Evolutionary conservation across 1,140 invertebrate genomes (phyloP).

Genomic region (Lerema accius): DNA sequence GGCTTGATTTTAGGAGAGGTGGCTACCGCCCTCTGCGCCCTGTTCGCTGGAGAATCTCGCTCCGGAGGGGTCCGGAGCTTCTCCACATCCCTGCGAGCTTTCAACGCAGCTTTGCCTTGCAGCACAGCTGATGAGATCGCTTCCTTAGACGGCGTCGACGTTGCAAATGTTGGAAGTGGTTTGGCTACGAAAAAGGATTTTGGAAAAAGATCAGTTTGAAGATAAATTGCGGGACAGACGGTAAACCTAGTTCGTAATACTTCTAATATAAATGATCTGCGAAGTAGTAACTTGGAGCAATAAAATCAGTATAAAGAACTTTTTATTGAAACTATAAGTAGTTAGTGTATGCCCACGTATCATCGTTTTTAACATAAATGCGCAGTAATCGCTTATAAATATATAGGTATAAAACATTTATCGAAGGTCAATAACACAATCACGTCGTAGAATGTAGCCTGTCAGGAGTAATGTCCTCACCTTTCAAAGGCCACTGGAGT

Average conservation of each 20-base stretch:
- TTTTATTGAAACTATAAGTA: neutral
- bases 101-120: conserved; percentile 84
- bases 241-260: too few relatives aligned
- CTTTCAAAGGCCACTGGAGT: conserved; percentile 67
- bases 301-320: neutral
- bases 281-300: neutral
- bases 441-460: too few relatives aligned
- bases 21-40: conserved; percentile 87
- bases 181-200: conserved; percentile 33
- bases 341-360: too few relatives aligned
- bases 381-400: too few relatives aligned
- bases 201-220: too few relatives aligned
- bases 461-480: conserved; percentile 49
- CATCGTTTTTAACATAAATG: too few relatives aligned
- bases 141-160: conserved; percentile 50
- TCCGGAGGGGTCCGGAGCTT: conserved; percentile 72
- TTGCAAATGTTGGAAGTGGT: conserved; percentile 46
- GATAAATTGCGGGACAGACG: too few relatives aligned
- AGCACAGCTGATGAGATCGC: conserved; percentile 74
- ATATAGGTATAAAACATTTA: too few relatives aligned
- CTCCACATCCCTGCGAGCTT: conserved; percentile 82
- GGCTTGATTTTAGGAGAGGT: conserved; percentile 84
- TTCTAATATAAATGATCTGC: too few relatives aligned
- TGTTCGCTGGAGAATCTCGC: conserved; percentile 84
- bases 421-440: too few relatives aligned